Evolutionary conservation across 2,888 invertebrate species (phyloP), one percentile per base, ranked within the genome.

Genomic region (Ichneumon xanthorius): DNA sequence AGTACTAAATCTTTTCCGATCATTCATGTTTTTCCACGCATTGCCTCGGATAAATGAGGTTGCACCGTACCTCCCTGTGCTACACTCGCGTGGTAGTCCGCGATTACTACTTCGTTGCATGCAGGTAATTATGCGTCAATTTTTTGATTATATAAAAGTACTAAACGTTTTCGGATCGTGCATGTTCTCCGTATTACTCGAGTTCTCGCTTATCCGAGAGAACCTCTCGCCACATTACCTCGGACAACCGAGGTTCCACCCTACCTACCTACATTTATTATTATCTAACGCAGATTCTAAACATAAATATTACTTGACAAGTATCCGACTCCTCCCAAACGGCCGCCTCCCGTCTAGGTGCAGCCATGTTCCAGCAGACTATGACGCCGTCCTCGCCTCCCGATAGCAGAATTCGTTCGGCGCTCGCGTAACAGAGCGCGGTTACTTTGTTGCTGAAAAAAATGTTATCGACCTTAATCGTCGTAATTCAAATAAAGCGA

Each of bases 351-450:
- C 97, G 96, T 76, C 99, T 95, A 92, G 96, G 96, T 78, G 97
- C 96, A 77, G 96, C 96, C 98, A 99, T 98, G 94, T 99, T 98
- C 99, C 99, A 99, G 90, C 98, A 97, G 22, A 99, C 98, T 19
- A 99, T 95, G 11, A 97, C 97, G 3, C 98, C 97, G 94, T 98
- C 98, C 94, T 99, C 99, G 16, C 98, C 98, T 58, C 97, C 98
- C 14, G 98, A 98, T 80, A 99, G 95, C 76, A 99, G 94, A 80
- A 97, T 96, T 92, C 97, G 96, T 89, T 97, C 97, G 61, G 96
- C 95, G 82, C 96, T 96, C 63, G 98, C 96, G 94, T 98, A 98
- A 93, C 97, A 97, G 45, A 99, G 95, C 0, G 98, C 97, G 22
- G 98, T 97, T 22, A 99, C 98, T 95, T 98, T 98, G 92, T 98